These are phyloP conservation scores for Oceanodroma leucorhoa DNA, from an alignment of 2,797 vertebrate genomes.

Conservation along the genomic window DNA sequence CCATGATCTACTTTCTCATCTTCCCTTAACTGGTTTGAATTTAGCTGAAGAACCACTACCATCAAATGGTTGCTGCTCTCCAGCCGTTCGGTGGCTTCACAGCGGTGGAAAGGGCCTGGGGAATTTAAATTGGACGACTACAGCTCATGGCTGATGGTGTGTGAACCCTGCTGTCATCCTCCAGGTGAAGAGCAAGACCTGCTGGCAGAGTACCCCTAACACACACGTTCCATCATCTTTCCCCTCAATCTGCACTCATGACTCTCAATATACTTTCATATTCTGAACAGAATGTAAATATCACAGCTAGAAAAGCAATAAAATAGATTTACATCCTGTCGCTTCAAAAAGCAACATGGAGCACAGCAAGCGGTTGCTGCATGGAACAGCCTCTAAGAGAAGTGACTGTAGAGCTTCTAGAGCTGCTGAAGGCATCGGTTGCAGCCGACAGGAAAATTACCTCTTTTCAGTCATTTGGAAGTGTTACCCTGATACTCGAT, in stretches of 20 bases:
- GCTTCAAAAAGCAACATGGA: neutral
- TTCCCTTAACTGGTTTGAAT: neutral
- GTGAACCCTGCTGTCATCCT: neutral
- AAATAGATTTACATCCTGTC: neutral
- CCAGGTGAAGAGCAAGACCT: neutral
- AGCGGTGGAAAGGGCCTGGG: neutral
- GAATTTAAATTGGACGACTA: neutral
- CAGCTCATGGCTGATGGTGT: neutral
- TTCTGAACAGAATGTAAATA: neutral
- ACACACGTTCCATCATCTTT: fast-evolving
- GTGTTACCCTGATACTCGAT: fast-evolving
- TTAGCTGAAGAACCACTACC: neutral
- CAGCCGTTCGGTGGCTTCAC: too few species aligned
- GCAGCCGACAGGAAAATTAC: fast-evolving
- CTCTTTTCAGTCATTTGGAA: neutral
- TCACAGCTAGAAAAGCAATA: neutral
- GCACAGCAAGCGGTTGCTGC: neutral
- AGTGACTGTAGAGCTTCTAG: neutral
- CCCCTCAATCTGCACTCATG: too few species aligned
- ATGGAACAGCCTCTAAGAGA: neutral
- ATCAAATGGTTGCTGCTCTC: fast-evolving
- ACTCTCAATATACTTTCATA: neutral
- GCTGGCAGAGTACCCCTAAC: too few species aligned
- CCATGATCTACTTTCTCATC: fast-evolving
- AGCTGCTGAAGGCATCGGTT: neutral